Evolutionary conservation across 2,888 invertebrate species (phyloP), one percentile per base, ranked within the genome.

Genomic region (Rhamphomyia laevipes): DNA sequence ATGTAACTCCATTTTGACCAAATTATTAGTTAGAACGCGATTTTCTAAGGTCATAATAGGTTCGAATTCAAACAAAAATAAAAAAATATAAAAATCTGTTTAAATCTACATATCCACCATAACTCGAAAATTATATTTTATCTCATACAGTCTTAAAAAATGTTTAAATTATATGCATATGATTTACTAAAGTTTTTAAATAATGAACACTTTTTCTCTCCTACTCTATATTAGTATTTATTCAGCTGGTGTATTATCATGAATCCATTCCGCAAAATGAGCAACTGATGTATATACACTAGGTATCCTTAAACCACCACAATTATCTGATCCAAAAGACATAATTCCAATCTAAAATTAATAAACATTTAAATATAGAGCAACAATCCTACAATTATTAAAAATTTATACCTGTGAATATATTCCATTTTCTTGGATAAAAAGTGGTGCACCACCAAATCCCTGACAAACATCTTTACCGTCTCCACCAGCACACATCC

Each of bases 271-370:
- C 37, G 80, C 72, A 59, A 86, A 86, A 63, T 82, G 82, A 21
- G 81, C 82, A 43, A 86, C 74, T 57, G 83, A 82, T 0, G 84
- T 82, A 61, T 86, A 86, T 1, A 85, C 86, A 57, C 86, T 85
- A 3, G 86, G 86, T 1, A 84, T 76, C 4, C 83, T 84, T 49
- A 77, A 72, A 17, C 78, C 80, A 21, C 84, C 82, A 59, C 86
- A 84, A 64, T 85, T 84, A 57, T 84, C 84, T 1, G 86, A 84
- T 2, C 87, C 87, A 58, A 86, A 86, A 0, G 86, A 86, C 54
- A 87, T 78, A 35, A 87, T 82, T 30, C 86, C 87, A 53, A 86
- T 76, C 86, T 86, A 61, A 54, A 71, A 62, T 53, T 40, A 43
- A 33, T 27, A 35, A 9, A 45, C 21, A 21, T 21, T 42, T 37